Percentiles rank a stretch among this genome's conserved stretches.
Conservation (phyloP, 2,113 vertebrate genomes). For the Dunckerocampus dactyliophorus region DNA sequence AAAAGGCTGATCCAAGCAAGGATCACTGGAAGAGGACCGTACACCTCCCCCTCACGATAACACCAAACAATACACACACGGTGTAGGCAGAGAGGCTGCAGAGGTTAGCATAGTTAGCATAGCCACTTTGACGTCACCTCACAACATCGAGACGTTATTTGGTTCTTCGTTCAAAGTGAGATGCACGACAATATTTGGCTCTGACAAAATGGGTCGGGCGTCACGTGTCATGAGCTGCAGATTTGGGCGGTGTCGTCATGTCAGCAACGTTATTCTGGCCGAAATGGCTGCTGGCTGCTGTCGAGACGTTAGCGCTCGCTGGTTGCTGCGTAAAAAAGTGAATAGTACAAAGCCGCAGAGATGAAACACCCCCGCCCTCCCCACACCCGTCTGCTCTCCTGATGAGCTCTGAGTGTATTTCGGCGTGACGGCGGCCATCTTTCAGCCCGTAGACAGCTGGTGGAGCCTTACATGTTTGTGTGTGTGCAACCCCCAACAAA, state of each 20-base stretch:
- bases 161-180: constrained; percentile 12
- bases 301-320: too few species aligned
- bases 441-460: constrained; percentile 63
- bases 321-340: neutral
- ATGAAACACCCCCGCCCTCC: neutral
- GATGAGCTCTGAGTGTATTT: constrained; percentile 23
- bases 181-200: too few species aligned
- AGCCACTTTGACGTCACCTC: constrained; percentile 4
- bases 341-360: too few species aligned
- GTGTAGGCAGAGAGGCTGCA: constrained; percentile 18
- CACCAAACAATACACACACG: constrained; percentile 56
- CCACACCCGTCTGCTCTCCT: neutral
- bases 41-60: constrained; percentile 36
- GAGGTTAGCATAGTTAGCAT: constrained; percentile 23
- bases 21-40: constrained; percentile 22
- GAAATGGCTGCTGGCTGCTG: too few species aligned
- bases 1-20: constrained; percentile 55
- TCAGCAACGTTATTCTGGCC: too few species aligned
- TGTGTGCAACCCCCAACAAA: constrained; percentile 56
- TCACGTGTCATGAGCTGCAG: too few species aligned
- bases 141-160: constrained; percentile 23
- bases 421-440: constrained; percentile 44
- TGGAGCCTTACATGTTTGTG: constrained; percentile 39
- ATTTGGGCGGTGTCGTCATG: too few species aligned
- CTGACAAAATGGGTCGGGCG: too few species aligned